These are phyloP conservation scores for Microcebus murinus DNA, from an alignment of 2,113 vertebrate species.

Conservation along the genomic window DNA sequence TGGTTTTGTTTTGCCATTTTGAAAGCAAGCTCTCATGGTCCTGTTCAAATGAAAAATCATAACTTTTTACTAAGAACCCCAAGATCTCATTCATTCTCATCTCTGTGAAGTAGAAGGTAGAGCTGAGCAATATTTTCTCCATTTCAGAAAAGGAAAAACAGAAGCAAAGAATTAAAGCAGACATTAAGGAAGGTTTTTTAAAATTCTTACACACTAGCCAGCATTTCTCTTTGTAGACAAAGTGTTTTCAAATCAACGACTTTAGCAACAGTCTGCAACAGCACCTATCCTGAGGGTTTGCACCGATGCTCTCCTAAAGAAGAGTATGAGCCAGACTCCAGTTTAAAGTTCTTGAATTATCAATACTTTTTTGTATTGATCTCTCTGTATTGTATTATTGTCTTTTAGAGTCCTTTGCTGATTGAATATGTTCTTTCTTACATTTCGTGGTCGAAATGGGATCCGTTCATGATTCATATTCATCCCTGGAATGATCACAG, in stretches of 20 bases:
- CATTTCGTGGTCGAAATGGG: slow-evolving; percentile 91
- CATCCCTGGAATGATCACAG: slow-evolving; percentile 98
- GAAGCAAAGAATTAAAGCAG: neutral
- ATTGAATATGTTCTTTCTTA: slow-evolving; percentile 82
- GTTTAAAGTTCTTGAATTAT: neutral
- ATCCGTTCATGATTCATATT: slow-evolving; percentile 95
- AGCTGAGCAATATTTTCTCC: neutral
- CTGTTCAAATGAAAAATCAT: slow-evolving; percentile 81
- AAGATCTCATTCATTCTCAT: neutral
- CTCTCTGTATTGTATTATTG: neutral
- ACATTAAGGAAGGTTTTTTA: neutral
- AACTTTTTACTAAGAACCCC: neutral
- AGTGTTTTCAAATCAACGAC: neutral
- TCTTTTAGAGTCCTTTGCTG: neutral
- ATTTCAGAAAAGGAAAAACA: neutral
- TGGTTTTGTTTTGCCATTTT: slow-evolving; percentile 92
- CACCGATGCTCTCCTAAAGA: neutral
- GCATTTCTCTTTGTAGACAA: neutral
- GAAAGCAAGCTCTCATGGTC: slow-evolving; percentile 94
- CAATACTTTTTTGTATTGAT: neutral
- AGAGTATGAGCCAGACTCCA: neutral
- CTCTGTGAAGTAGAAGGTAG: neutral
- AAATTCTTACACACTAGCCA: neutral
- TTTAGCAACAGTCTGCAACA: neutral
- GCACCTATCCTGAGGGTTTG: neutral